Conservation (phyloP, 2,113 vertebrate genomes). For the Tautogolabrus adspersus region DNA sequence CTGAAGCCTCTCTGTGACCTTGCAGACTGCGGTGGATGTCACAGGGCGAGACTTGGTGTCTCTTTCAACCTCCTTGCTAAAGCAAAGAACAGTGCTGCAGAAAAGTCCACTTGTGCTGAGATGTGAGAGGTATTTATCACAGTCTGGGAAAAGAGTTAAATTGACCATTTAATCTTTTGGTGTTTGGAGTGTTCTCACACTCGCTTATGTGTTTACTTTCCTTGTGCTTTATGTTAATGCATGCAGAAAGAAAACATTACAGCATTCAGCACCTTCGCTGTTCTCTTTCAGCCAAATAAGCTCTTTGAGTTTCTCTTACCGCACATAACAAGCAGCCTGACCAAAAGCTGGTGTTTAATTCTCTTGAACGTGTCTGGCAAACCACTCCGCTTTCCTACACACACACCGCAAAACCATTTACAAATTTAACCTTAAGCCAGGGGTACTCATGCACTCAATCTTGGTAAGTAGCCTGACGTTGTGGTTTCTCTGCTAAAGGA, state of each 20-base stretch:
- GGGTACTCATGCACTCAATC: slow-evolving; percentile 21
- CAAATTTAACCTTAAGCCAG: slow-evolving; percentile 39
- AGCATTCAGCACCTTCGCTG: slow-evolving; percentile 2
- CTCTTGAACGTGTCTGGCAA: slow-evolving; percentile 44
- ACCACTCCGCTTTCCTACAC: slow-evolving; percentile 49
- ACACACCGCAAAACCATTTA: slow-evolving; percentile 32
- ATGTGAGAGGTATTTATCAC: background rate
- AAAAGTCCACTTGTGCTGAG: background rate
- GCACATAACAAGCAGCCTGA: slow-evolving; percentile 11
- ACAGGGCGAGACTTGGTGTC: slow-evolving; percentile 34
- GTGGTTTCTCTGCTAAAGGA: slow-evolving; percentile 48
- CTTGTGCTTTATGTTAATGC: background rate
- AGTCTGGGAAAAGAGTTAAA: background rate
- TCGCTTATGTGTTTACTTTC: background rate
- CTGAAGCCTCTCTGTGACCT: slow-evolving; percentile 38
- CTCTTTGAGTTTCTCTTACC: background rate
- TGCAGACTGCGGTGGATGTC: slow-evolving; percentile 13
- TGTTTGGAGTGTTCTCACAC: background rate
- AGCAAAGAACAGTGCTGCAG: background rate
- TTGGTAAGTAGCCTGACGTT: slow-evolving; percentile 22
- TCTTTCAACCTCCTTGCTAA: slow-evolving; percentile 25
- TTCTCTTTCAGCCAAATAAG: background rate
- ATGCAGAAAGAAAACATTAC: background rate
- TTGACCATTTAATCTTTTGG: background rate
- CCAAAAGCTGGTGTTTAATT: slow-evolving; percentile 37